phyloP scores from a whole-genome alignment of 2,888 invertebrate genomes.

The Chymomyza procnemis region DNA sequence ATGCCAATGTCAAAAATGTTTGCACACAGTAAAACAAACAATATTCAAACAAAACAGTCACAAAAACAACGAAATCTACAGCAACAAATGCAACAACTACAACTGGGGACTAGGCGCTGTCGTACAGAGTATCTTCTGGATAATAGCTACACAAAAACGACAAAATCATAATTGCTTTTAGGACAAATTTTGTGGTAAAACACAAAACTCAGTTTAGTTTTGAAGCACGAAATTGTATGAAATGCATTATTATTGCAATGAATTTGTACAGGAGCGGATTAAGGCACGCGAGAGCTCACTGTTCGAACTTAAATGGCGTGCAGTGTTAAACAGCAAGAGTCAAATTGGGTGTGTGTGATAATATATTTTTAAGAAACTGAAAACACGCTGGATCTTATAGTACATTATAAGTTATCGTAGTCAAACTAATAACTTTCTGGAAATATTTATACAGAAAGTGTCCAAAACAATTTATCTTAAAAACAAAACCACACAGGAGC shows the following conservation, averaged over 20 bases:
- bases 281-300: too few species aligned
- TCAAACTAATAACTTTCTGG: too few species aligned
- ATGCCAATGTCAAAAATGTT: slow-evolving; percentile 53
- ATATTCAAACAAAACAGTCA: neutral
- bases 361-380: too few species aligned
- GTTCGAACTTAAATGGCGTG: too few species aligned
- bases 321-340: too few species aligned
- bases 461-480: too few species aligned
- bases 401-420: too few species aligned
- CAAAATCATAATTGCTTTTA: slow-evolving; percentile 74
- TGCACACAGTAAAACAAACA: slow-evolving; percentile 4
- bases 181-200: slow-evolving; percentile 57
- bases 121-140: slow-evolving; percentile 55
- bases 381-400: too few species aligned
- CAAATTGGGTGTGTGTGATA: too few species aligned
- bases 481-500: too few species aligned
- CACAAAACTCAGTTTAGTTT: slow-evolving; percentile 18
- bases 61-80: neutral
- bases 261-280: slow-evolving; percentile 4
- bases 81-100: slow-evolving; percentile 16
- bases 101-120: slow-evolving; percentile 16
- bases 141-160: slow-evolving; percentile 56
- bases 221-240: neutral
- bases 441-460: too few species aligned
- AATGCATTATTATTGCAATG: neutral